Percentiles rank a stretch among this genome's conserved stretches.
phyloP scores from a whole-genome alignment of 2,113 vertebrate genomes.

The Donacobius atricapilla region DNA sequence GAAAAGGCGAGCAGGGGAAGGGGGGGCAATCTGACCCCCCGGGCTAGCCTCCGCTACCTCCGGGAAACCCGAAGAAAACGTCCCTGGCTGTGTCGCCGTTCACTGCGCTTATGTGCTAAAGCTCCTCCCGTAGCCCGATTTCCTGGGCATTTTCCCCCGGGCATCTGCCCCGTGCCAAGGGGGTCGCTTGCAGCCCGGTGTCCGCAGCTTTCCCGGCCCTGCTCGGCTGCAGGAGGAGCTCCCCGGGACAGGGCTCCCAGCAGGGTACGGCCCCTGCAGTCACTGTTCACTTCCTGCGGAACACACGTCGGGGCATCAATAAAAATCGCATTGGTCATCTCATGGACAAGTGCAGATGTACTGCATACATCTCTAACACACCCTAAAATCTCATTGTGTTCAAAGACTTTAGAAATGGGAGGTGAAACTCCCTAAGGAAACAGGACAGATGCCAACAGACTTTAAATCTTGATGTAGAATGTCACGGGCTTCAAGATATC shows the following conservation, averaged over 20 bases:
- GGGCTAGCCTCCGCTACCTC: accelerated
- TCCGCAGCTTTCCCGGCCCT: accelerated
- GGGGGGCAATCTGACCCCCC: accelerated
- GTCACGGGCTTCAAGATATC: background rate
- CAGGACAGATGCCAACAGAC: background rate
- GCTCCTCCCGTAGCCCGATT: background rate
- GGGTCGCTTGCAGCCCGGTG: accelerated
- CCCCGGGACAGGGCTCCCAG: background rate
- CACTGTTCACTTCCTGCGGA: background rate
- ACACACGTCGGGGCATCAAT: background rate
- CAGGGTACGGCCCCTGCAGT: accelerated
- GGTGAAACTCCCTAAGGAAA: background rate
- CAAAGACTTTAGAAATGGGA: background rate
- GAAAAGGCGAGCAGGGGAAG: accelerated
- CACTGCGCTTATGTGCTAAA: background rate
- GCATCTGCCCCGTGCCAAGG: background rate
- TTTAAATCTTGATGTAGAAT: background rate
- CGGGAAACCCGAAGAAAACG: too few relatives aligned
- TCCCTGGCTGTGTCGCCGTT: accelerated
- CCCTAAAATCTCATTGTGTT: background rate
- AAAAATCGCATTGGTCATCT: background rate
- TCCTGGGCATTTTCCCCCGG: too few relatives aligned
- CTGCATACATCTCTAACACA: background rate
- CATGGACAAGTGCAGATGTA: background rate
- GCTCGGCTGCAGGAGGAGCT: background rate